These are phyloP conservation scores for Stenopsyche tienmushanensis DNA, from an alignment of 1,140 invertebrate species.

Conservation along the genomic window DNA sequence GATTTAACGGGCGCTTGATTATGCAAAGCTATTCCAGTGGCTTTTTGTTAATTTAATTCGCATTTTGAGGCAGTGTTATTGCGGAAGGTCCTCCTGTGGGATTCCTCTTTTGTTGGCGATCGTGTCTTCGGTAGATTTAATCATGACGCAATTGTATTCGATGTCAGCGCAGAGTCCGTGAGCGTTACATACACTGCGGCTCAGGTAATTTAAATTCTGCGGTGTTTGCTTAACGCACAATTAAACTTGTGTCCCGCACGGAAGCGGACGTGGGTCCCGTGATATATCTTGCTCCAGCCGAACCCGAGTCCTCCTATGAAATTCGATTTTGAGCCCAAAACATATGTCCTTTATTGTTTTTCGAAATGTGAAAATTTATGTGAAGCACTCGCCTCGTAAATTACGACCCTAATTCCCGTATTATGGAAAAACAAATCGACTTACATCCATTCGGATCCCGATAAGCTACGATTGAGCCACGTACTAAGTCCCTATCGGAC, in stretches of 20 bases:
- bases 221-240: constrained; percentile 31
- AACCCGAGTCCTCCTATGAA: constrained; percentile 19
- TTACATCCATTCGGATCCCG: too few species aligned
- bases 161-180: not conserved
- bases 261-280: not conserved
- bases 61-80: not conserved
- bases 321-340: constrained; percentile 32
- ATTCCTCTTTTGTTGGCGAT: not conserved
- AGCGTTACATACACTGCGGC: not conserved
- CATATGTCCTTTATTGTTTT: too few species aligned
- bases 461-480: too few species aligned
- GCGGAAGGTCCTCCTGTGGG: not conserved
- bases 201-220: constrained; percentile 26
- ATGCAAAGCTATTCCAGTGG: too few species aligned
- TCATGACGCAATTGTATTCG: not conserved
- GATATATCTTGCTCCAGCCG: constrained; percentile 10
- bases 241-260: constrained; percentile 18
- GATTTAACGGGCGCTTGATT: too few species aligned
- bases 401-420: too few species aligned
- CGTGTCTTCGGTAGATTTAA: not conserved
- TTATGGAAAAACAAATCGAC: too few species aligned
- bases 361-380: too few species aligned
- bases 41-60: too few species aligned
- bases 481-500: too few species aligned
- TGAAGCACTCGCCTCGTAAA: too few species aligned